phyloP scores from a whole-genome alignment of 2,888 invertebrate genomes.

The Hemistola chrysoprasaria region DNA sequence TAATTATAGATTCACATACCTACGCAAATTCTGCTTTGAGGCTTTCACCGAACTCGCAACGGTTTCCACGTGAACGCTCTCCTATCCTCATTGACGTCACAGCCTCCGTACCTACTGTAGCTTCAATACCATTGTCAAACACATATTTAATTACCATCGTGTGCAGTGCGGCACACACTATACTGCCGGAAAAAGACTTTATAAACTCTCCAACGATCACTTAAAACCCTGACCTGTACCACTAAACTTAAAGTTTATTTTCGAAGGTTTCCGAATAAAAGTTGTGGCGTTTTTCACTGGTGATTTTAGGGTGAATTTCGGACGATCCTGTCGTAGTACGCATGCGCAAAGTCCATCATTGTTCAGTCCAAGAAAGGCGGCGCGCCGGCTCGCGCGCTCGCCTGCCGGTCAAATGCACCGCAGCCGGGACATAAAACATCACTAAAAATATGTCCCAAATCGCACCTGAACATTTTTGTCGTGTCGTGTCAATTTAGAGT shows the following conservation, averaged over 20 bases:
- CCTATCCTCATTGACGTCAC: conserved; percentile 70
- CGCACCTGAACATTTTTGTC: conserved; percentile 44
- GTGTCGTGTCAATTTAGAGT: conserved; percentile 63
- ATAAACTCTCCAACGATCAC: background rate
- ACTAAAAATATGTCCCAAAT: conserved; percentile 62
- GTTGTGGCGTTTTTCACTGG: conserved; percentile 39
- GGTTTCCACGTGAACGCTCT: conserved; percentile 48
- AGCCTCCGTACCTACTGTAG: conserved; percentile 51
- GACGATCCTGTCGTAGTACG: conserved; percentile 72
- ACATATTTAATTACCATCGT: conserved; percentile 80
- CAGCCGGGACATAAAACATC: conserved; percentile 61
- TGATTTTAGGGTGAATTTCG: conserved; percentile 60
- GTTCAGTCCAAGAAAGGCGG: conserved; percentile 74
- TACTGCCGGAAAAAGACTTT: conserved; percentile 30
- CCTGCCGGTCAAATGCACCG: conserved; percentile 71
- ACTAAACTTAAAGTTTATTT: conserved; percentile 23
- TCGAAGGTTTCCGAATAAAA: conserved; percentile 16
- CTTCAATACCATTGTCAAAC: conserved; percentile 73
- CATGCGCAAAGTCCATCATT: conserved; percentile 65
- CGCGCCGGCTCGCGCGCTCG: conserved; percentile 82
- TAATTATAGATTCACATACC: conserved; percentile 17
- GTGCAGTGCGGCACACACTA: conserved; percentile 82
- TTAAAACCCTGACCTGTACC: conserved; percentile 2
- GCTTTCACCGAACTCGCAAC: conserved; percentile 35
- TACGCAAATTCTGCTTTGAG: conserved; percentile 26